Evolutionary conservation across 2,888 invertebrate genomes (phyloP), one percentile per base, ranked within the genome.

Genomic region (Pherbina coryleti): DNA sequence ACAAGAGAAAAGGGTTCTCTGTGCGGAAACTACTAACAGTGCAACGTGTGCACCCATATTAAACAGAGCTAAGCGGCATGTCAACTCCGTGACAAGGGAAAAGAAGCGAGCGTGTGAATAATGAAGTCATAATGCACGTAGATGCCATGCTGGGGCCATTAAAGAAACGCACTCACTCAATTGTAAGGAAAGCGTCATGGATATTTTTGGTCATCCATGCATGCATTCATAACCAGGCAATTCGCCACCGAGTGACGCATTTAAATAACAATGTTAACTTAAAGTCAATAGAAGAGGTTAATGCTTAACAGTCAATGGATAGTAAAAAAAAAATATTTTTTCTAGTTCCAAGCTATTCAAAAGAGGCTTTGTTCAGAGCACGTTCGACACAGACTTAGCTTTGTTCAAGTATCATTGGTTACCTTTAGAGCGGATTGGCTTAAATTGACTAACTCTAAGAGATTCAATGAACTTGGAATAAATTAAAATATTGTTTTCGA

Each of bases 191-290:
- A 37, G 31, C 64, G 31, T 66, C 34, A 8, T 31, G 34, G 19
- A 22, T 22, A 5, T 37, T 22, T 22, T 37, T 8, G 19, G 37
- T 22, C 34, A 22, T 17, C 37, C 9, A 34, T 14, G 64, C 31
- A 37, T 60, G 9, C 25, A 44, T 44, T 11, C 28, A 34, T 5
- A 55, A n/a, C 53, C 53, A 71, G 34, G 3, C 53, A 55, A 71
- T 31, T 28, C 70, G 70, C 70, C 70, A 71, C 55, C 70, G 70
- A 71, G 53, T 25, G 69, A 28, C 69, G 70, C 25, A 71, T 71
- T 55, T 19, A 11, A 55, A 70, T 51, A 51, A 70, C 70, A 53
- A 51, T 28, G 28, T 28, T 28, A 70, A 28, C 28, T 53, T 55
- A 14, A 53, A 55, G n/a, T 19, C 31, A 28, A 28, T 70, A 25